phyloP scores from a whole-genome alignment of 2,797 vertebrate genomes.

The Borostomias antarcticus region DNA sequence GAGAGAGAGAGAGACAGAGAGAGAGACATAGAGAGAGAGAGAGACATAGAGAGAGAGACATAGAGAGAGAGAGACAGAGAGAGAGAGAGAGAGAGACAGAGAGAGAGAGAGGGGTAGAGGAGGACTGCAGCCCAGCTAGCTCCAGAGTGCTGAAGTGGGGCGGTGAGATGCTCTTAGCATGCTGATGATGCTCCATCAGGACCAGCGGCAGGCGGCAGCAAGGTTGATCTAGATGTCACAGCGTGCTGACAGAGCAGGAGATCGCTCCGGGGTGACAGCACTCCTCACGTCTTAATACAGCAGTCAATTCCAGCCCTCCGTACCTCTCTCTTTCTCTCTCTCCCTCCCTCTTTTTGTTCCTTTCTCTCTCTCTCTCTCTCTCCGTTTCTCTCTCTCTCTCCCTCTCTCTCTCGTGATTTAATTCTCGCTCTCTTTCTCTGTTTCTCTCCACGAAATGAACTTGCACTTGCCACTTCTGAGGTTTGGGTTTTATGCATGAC shows the following conservation, averaged over 20 bases:
- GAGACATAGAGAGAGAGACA: not conserved
- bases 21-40: not conserved
- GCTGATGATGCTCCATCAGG: slow-evolving; percentile 81
- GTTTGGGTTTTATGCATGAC: not conserved
- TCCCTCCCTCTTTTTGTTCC: not conserved
- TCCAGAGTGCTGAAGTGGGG: too few species aligned
- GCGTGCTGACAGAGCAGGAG: slow-evolving; percentile 80
- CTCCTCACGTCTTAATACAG: slow-evolving; percentile 72
- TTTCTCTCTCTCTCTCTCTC: not conserved
- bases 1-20: not conserved
- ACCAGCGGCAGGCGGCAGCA: slow-evolving; percentile 71
- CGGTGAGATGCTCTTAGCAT: slow-evolving; percentile 64
- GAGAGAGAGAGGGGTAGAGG: not conserved
- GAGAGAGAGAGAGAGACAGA: not conserved
- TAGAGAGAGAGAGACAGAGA: not conserved
- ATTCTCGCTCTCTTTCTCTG: not conserved
- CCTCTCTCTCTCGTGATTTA: not conserved
- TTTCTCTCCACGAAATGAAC: not conserved
- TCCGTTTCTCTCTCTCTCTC: not conserved
- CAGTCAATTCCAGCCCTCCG: slow-evolving; percentile 77
- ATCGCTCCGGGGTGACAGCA: slow-evolving; percentile 80
- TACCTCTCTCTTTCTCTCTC: too few species aligned
- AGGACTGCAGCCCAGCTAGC: too few species aligned
- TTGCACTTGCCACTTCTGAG: not conserved
- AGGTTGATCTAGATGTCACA: slow-evolving; percentile 94